phyloP scores from a whole-genome alignment of 2,888 invertebrate genomes.

The Andrena fulva region DNA sequence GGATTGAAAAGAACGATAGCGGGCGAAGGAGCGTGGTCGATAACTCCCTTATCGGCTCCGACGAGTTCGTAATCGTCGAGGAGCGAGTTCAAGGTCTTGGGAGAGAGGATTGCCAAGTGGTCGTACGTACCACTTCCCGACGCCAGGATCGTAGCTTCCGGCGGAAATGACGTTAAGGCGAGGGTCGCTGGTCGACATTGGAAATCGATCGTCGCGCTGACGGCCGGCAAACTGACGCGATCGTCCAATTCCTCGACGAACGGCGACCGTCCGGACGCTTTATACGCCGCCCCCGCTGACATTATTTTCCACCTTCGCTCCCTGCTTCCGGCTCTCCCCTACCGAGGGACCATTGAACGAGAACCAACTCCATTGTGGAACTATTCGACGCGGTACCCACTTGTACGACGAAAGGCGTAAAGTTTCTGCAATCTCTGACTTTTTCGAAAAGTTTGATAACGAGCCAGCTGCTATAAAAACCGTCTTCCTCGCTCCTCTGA shows the following conservation, averaged over 20 bases:
- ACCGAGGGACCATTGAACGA: neutral
- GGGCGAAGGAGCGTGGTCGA: constrained; percentile 45
- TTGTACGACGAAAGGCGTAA: neutral
- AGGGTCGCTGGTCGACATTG: constrained; percentile 62
- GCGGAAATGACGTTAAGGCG: constrained; percentile 63
- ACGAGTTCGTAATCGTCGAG: constrained; percentile 58
- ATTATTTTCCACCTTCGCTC: constrained; percentile 8
- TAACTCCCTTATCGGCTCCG: constrained; percentile 56
- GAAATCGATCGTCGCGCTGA: constrained; percentile 63
- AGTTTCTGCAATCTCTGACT: neutral
- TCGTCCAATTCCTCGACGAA: constrained; percentile 40
- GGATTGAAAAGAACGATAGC: constrained; percentile 49
- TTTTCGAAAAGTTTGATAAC: too few species aligned
- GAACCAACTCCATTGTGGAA: neutral
- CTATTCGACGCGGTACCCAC: neutral
- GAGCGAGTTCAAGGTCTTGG: constrained; percentile 59
- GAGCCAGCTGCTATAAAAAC: neutral
- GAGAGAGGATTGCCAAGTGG: constrained; percentile 62
- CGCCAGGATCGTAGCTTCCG: constrained; percentile 59
- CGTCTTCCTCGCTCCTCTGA: neutral
- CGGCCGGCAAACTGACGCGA: constrained; percentile 32
- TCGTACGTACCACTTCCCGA: constrained; percentile 53
- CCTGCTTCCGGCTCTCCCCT: neutral
- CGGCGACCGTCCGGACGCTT: constrained; percentile 26
- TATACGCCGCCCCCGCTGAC: neutral